Conservation (phyloP, 2,797 vertebrate genomes). For the Pangasius macronema region DNA sequence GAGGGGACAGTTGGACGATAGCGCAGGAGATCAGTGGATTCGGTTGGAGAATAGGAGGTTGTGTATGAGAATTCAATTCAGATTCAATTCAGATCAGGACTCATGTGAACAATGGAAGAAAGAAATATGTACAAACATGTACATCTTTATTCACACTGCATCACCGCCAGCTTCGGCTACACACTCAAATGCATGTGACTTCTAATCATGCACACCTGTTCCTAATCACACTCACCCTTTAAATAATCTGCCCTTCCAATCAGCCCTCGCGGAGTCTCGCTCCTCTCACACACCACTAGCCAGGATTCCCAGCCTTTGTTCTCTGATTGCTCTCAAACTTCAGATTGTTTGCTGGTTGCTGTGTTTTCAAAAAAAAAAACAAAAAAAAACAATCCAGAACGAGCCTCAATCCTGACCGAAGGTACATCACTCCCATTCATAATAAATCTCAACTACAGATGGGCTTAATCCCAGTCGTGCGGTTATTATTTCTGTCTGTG, state of each 20-base stretch:
- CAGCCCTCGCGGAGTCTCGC: background rate
- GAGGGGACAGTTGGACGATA: slow-evolving; percentile 19
- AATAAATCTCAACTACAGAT: background rate
- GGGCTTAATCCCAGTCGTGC: background rate
- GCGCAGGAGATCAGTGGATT: background rate
- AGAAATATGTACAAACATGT: background rate
- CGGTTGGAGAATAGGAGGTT: background rate
- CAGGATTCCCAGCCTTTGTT: background rate
- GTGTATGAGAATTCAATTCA: background rate
- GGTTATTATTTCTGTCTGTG: background rate
- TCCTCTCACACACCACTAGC: background rate
- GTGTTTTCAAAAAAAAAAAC: background rate
- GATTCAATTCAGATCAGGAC: background rate
- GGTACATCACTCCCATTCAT: too few relatives aligned
- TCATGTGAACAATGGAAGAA: background rate
- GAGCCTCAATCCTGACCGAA: background rate
- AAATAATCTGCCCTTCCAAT: background rate
- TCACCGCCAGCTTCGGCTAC: background rate
- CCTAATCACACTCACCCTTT: background rate
- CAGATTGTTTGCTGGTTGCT: background rate
- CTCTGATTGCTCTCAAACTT: background rate
- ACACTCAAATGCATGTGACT: background rate
- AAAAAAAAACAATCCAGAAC: background rate
- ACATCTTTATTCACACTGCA: background rate
- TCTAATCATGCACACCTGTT: background rate